These are phyloP conservation scores for Ctena decussata DNA, from an alignment of 2,888 invertebrate genomes.

Conservation along the genomic window DNA sequence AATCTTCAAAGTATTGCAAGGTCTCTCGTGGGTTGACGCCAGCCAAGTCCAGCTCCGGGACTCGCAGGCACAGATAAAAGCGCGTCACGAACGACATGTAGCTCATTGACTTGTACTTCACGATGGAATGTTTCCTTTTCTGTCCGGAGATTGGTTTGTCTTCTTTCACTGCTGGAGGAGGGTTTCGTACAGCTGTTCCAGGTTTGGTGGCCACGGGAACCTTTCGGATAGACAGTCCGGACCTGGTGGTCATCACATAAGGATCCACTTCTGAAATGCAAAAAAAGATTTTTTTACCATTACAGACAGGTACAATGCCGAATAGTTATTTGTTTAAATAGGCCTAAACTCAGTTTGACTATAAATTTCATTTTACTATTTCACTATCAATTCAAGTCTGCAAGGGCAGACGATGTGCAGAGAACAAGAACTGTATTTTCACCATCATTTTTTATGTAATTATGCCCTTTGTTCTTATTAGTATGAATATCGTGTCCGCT, in stretches of 20 bases:
- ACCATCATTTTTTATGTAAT: too few relatives aligned
- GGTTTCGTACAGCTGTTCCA: slow-evolving; percentile 28
- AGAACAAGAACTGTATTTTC: too few relatives aligned
- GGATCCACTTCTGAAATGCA: slow-evolving; percentile 68
- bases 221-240: slow-evolving; percentile 78
- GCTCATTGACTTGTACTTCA: slow-evolving; percentile 70
- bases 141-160: background rate
- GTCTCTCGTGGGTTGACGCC: slow-evolving; percentile 65
- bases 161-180: background rate
- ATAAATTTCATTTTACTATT: too few relatives aligned
- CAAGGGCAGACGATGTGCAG: too few relatives aligned
- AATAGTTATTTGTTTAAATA: too few relatives aligned
- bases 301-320: too few relatives aligned
- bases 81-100: slow-evolving; percentile 80
- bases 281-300: too few relatives aligned
- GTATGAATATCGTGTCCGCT: too few relatives aligned
- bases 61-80: slow-evolving; percentile 71
- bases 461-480: too few relatives aligned
- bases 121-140: slow-evolving; percentile 31
- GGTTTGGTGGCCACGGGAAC: slow-evolving; percentile 68
- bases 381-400: too few relatives aligned
- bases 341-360: too few relatives aligned
- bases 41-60: slow-evolving; percentile 69
- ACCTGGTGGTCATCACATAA: slow-evolving; percentile 81
- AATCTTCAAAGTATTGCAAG: slow-evolving; percentile 43